Evolutionary conservation across 2,888 invertebrate genomes (phyloP).

Genomic region (Mantis religiosa): DNA sequence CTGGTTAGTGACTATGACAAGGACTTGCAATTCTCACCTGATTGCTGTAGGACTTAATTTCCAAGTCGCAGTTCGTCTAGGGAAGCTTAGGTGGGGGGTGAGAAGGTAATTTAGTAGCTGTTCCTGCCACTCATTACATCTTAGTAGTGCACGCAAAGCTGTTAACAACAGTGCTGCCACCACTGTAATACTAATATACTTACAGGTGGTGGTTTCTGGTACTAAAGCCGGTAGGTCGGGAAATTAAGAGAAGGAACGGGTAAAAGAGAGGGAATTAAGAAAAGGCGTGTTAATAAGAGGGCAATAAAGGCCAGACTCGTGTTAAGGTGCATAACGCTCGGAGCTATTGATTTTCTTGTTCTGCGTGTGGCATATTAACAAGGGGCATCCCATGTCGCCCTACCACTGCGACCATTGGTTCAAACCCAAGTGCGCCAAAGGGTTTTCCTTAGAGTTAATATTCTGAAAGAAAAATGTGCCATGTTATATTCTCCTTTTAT

Average conservation of each 20-base stretch:
- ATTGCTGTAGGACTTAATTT: not conserved
- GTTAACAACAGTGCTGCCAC: not conserved
- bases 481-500: too few relatives aligned
- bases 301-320: not conserved
- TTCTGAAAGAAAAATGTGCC: too few relatives aligned
- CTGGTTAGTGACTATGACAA: too few relatives aligned
- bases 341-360: not conserved
- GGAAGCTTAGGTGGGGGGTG: not conserved
- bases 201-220: slow-evolving; percentile 14
- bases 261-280: not conserved
- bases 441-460: too few relatives aligned
- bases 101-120: slow-evolving; percentile 13
- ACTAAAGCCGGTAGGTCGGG: not conserved
- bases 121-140: slow-evolving; percentile 17
- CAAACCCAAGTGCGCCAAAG: not conserved
- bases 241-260: not conserved
- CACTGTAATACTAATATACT: not conserved
- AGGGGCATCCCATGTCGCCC: not conserved
- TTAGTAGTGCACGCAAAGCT: slow-evolving; percentile 5
- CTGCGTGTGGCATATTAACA: not conserved
- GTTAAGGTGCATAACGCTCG: not conserved
- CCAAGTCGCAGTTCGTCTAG: not conserved
- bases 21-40: not conserved
- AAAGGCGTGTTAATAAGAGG: not conserved
- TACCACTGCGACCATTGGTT: not conserved